These are phyloP conservation scores for Drosophila koepferae DNA, from an alignment of 2,888 invertebrate genomes.

Conservation along the genomic window DNA sequence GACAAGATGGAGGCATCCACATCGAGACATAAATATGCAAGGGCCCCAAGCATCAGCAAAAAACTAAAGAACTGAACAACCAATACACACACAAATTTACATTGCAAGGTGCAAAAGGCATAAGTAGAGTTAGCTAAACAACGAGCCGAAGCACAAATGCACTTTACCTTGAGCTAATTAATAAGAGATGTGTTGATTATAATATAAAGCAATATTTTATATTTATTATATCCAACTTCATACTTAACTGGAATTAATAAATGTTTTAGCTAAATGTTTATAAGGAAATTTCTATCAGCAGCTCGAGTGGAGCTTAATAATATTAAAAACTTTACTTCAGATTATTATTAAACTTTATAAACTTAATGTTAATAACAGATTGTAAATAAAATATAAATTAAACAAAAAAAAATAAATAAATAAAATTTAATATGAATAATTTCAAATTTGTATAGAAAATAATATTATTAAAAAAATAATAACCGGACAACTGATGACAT, in stretches of 20 bases:
- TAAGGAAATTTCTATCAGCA: no score
- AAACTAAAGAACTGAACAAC: slow-evolving; percentile 25
- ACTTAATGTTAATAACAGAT: no score
- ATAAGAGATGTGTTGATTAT: not conserved
- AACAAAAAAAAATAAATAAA: no score
- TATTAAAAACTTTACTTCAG: no score
- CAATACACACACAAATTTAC: slow-evolving; percentile 72
- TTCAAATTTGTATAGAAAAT: not conserved
- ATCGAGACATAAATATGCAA: slow-evolving; percentile 71
- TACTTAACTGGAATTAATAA: no score
- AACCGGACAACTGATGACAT: no score
- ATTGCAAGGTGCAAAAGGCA: slow-evolving; percentile 74
- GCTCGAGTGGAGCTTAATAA: no score
- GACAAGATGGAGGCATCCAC: slow-evolving; percentile 67
- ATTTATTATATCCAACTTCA: no score
- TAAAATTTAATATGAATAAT: no score
- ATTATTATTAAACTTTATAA: no score
- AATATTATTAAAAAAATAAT: not conserved
- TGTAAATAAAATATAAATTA: no score
- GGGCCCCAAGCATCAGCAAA: slow-evolving; percentile 42
- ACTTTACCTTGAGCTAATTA: slow-evolving; percentile 14
- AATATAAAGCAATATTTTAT: not conserved
- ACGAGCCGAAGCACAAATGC: slow-evolving; percentile 29
- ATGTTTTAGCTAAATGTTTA: no score
- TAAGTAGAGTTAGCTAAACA: not conserved